Conservation (phyloP, 2,888 invertebrate genomes). For the Hypercompe scribonia region DNA sequence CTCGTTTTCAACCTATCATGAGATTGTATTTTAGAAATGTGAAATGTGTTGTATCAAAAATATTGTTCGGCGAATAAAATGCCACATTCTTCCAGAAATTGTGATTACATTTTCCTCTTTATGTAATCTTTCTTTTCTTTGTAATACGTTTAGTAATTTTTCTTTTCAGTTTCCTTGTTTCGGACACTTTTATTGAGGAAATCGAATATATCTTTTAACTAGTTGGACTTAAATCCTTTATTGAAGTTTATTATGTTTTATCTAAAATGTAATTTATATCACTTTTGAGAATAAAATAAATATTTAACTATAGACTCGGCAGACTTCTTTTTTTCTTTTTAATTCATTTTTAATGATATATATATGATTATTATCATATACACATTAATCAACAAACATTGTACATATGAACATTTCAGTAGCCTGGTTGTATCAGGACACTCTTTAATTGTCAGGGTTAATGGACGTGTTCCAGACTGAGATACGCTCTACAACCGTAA, state of each 20-base stretch:
- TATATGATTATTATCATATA: too few relatives aligned
- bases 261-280: not conserved
- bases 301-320: not conserved
- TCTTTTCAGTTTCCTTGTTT: slow-evolving; percentile 12
- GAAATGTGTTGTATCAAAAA: slow-evolving; percentile 17
- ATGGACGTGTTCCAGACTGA: too few relatives aligned
- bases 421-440: too few relatives aligned
- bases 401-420: too few relatives aligned
- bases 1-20: slow-evolving; percentile 48
- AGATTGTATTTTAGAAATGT: slow-evolving; percentile 35
- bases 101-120: slow-evolving; percentile 18
- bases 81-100: slow-evolving; percentile 12
- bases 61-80: slow-evolving; percentile 14
- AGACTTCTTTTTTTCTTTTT: not conserved
- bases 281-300: not conserved
- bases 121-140: slow-evolving; percentile 22
- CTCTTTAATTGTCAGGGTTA: too few relatives aligned
- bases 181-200: slow-evolving; percentile 7
- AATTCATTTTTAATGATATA: not conserved
- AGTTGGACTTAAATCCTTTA: not conserved
- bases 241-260: too few relatives aligned
- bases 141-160: slow-evolving; percentile 18
- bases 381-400: too few relatives aligned
- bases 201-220: not conserved
- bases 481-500: too few relatives aligned